Base-by-base conservation (phyloP, 2,888 invertebrate genomes). In the Orchesella flavescens region DNA sequence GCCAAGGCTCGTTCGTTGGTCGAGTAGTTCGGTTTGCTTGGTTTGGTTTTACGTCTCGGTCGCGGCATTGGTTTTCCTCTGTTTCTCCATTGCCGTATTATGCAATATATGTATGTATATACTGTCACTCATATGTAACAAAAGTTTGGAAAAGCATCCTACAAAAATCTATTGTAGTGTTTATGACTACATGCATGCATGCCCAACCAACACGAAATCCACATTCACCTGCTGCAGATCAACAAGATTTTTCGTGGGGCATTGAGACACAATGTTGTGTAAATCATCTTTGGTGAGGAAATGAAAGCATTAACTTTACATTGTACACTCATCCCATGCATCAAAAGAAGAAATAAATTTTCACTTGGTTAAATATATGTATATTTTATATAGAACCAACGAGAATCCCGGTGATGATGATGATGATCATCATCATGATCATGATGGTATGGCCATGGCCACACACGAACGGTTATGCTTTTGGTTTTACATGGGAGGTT, bases 401-500 rank as follows among this genome's bases (percentile, higher is more conserved):
- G 66, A 66, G 69, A 80, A 73, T 72, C 61, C n/a, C n/a, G n/a
- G n/a, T n/a, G n/a, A n/a, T n/a, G n/a, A n/a, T n/a, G n/a, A 75
- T 65, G 75, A 65, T 46, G 23, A 68, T 55, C 49, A 81, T 69
- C 61, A 76, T 75, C 59, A 80, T 66, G 66, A 74, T 73, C 73
- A 73, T 75, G 66, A 81, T 75, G 75, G 74, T 15, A 75, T 69
- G 82, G 82, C 74, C 74, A 75, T 68, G 69, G 65, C 74, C 69
- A 73, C 73, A 82, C 76, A 82, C 82, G 82, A 76, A 82, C 76
- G 82, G 76, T 82, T 82, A 76, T 76, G 82, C 82, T 82, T 71
- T 65, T 76, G 82, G 82, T 82, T 82, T 82, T 82, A 71, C 82
- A 75, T 76, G 82, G 72, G 76, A 82, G 82, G 82, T 82, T 82